Evolutionary conservation across 2,888 invertebrate species (phyloP), one percentile per base, ranked within the genome.

Genomic region (Trichopoda pennipes): DNA sequence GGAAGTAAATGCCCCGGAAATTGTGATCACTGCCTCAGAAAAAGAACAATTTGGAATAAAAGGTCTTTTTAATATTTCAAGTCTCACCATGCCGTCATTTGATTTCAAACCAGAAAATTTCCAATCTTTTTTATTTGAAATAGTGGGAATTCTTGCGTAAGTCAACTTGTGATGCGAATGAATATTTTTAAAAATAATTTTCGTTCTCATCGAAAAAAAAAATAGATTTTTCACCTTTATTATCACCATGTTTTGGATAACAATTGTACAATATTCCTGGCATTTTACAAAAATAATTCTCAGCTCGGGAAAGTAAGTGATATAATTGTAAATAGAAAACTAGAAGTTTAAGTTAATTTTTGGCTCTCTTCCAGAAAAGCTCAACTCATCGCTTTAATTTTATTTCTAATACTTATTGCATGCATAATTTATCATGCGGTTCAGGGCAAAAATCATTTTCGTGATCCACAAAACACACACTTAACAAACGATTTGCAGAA

Each of bases 221-320:
- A 9, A 84, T 85, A 89, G 89, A 0, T 89, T 89, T 72, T 85
- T 88, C 68, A 84, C 86, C 49, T 79, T 89, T 21, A 85, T 85
- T 35, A 85, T 86, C 10, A 55, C 86, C 2, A 85, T 87, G 9
- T 88, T 89, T 75, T 89, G 90, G 90, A 23, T 89, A 19, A 83
- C 81, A 0, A 56, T 89, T 35, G 70, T 76, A 38, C 85, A 86
- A 44, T 85, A 87, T 38, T 23, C 86, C 0, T 64, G 84, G n/a
- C 73, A 82, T 35, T 60, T 88, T n/a, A 32, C 16, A 3, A 32
- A 74, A 53, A 64, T 61, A 19, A 42, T 84, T 14, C 78, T 81
- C 32, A 9, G 80, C 12, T 77, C 83, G 16, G 84, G 73, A 64
- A 85, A 85, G 86, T 86, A 23, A 9, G n/a, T 53, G 23, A 0